Percentiles rank a stretch among this genome's conserved stretches.
Evolutionary conservation across 2,888 invertebrate genomes (phyloP).

Genomic region (Petrophora chlorosata): DNA sequence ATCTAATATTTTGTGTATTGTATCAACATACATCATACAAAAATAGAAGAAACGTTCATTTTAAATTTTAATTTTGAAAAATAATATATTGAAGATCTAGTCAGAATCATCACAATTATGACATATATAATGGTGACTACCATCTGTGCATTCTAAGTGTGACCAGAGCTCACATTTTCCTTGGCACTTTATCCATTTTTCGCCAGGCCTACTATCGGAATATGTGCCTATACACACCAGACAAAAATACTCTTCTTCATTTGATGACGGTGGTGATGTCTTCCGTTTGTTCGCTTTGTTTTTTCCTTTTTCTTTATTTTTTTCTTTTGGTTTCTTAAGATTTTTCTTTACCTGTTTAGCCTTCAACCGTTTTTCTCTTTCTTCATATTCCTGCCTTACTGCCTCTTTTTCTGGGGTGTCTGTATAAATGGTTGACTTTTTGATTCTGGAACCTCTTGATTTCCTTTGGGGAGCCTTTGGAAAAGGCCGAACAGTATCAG

Average conservation of each 20-base stretch:
- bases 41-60: background rate
- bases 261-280: too few species aligned
- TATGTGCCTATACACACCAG: background rate
- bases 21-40: background rate
- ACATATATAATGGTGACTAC: constrained; percentile 28
- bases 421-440: too few species aligned
- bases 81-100: background rate
- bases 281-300: too few species aligned
- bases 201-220: constrained; percentile 7
- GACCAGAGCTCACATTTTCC: constrained; percentile 29
- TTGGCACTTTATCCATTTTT: constrained; percentile 33
- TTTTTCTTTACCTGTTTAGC: too few species aligned
- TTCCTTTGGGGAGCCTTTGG: too few species aligned
- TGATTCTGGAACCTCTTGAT: too few species aligned
- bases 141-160: constrained; percentile 28
- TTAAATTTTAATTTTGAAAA: background rate
- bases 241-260: constrained; percentile 11
- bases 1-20: background rate
- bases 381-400: too few species aligned
- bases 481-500: too few species aligned
- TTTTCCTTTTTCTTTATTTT: too few species aligned
- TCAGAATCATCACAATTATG: constrained; percentile 30
- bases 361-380: too few species aligned
- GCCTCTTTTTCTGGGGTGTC: too few species aligned
- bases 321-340: too few species aligned